These are phyloP conservation scores for Motacilla alba DNA, from an alignment of 2,113 vertebrate genomes.

Conservation along the genomic window DNA sequence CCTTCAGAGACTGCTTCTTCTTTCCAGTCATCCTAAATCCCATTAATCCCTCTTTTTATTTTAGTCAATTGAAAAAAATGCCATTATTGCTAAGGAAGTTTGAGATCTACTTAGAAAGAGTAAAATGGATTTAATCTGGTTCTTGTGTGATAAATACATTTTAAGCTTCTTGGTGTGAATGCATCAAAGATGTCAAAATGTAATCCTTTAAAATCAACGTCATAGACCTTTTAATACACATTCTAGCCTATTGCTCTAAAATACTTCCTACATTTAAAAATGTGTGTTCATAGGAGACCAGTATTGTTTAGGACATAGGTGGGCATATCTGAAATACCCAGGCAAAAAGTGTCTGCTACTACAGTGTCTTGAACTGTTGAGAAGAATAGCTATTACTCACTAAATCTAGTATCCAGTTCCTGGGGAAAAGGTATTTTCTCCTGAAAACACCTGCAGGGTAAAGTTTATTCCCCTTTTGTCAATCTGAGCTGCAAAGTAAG, in stretches of 20 bases:
- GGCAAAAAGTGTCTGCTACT: neutral
- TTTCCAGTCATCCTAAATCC: neutral
- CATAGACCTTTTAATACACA: neutral
- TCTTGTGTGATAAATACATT: neutral
- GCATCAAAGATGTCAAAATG: neutral
- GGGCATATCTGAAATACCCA: neutral
- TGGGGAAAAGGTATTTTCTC: neutral
- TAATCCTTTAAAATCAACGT: neutral
- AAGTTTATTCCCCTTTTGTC: slow-evolving; percentile 38
- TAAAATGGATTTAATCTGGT: neutral
- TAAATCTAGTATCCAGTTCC: neutral
- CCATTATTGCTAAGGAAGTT: neutral
- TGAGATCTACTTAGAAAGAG: neutral
- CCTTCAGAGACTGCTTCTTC: neutral
- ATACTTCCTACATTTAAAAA: neutral
- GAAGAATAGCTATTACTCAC: neutral
- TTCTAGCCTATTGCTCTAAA: neutral
- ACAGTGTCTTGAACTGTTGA: neutral
- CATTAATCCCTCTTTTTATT: neutral
- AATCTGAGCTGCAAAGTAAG: neutral
- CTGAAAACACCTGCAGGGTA: slow-evolving; percentile 26
- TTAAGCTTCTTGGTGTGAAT: neutral
- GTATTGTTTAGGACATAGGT: neutral
- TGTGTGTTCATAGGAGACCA: neutral
- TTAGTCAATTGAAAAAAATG: neutral